Base-by-base conservation (phyloP, 23 tunicate genomes). In the Ascidia mentula region DNA sequence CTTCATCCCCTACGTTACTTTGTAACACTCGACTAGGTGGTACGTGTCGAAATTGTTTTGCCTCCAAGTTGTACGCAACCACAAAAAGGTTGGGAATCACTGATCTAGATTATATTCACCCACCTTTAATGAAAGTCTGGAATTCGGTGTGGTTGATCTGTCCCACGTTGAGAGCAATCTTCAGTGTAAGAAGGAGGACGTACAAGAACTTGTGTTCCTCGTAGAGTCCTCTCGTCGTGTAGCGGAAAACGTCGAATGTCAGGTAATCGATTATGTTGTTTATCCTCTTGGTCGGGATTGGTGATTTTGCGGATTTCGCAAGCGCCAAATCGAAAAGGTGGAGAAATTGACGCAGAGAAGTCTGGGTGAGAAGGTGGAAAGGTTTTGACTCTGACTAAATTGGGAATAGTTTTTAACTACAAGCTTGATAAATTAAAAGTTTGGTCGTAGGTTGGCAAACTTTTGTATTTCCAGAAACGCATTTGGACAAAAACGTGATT, bases 181-280 rank as follows among this genome's bases (percentile, higher is more conserved):
- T 96, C 13, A 96, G 80, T 15, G 99, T 96, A 88, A 96, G 96
- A 5, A 96, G 90, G 38, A 96, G 87, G 40, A 96, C 96, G 88
- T 96, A 96, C 36, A 96, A 82, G 77, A 96, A 96, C 87, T 96
- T 96, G 87, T 96, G 97, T 59, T 91, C 93, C 45, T 96, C 99
- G 45, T 96, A 96, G 22, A 91, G 77, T 32, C 99, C 99, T 46
- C 99, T 83, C n/a, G 99, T 78, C 0, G 99, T 85, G 88, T 96
- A 96, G 34, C 87, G 82, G 82, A 96, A 96, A 31, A 96, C 99
- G 26, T 90, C 96, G 60, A 78, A 93, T 0, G 99, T 96, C 85
- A 96, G 83, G 77, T 88, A 85, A 38, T 91, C 97, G 53, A 96
- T 96, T 20, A 96, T 91, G 86, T 96, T 96, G 34, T 72, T 36